Percentiles rank a stretch among this genome's conserved stretches.
phyloP scores from a whole-genome alignment of 1,140 invertebrate genomes.

The Sarcophaga peregrina region DNA sequence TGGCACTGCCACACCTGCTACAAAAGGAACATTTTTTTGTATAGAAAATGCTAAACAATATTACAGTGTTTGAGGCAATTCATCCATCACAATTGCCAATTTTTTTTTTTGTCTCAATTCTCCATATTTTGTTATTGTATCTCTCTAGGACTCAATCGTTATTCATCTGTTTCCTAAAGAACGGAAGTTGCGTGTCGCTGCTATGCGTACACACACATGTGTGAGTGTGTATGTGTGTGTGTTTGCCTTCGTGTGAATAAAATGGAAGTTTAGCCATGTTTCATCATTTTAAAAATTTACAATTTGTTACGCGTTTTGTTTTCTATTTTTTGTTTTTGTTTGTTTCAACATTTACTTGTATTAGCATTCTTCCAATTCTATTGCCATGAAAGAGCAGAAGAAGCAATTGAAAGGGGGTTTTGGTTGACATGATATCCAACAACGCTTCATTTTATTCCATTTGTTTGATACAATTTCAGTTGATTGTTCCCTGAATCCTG shows the following conservation, averaged over 20 bases:
- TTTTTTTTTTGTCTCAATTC: slow-evolving; percentile 14
- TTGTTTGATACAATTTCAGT: slow-evolving; percentile 16
- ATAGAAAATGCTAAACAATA: neutral
- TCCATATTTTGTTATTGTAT: neutral
- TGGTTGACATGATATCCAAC: too few species aligned
- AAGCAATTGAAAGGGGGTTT: too few species aligned
- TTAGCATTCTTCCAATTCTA: too few species aligned
- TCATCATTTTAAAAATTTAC: slow-evolving; percentile 20
- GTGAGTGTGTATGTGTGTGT: neutral
- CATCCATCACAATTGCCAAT: slow-evolving; percentile 37
- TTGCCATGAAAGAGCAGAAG: too few species aligned
- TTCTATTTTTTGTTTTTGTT: neutral
- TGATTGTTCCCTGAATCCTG: neutral
- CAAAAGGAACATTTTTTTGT: too few species aligned
- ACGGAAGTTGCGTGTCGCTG: neutral
- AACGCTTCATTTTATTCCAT: neutral
- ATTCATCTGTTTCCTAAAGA: neutral
- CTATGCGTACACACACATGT: neutral
- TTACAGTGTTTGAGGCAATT: slow-evolving; percentile 9
- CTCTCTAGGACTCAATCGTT: neutral
- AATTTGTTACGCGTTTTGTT: slow-evolving; percentile 33
- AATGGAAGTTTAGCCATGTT: slow-evolving; percentile 16
- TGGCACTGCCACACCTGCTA: too few species aligned
- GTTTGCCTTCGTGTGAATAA: neutral
- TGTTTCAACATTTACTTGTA: neutral